These are phyloP conservation scores for Boloria euphrosyne DNA, from an alignment of 2,888 invertebrate genomes.

Conservation along the genomic window DNA sequence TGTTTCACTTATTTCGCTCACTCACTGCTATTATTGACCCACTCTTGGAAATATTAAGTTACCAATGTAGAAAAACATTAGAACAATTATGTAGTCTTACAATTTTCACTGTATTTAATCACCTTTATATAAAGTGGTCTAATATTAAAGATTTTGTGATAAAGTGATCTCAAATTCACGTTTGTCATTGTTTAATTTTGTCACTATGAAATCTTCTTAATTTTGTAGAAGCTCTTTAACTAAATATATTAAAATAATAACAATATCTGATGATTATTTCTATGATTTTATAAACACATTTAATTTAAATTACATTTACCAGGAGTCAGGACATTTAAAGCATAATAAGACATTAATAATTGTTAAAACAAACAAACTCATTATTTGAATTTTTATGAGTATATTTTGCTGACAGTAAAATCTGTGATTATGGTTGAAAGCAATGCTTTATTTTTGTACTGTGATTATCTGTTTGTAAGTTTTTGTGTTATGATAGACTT, in stretches of 20 bases:
- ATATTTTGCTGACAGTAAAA: conserved; percentile 65
- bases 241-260: no score
- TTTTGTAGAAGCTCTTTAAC: no score
- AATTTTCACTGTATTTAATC: conserved; percentile 7
- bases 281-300: background rate
- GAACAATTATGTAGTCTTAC: background rate
- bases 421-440: conserved; percentile 77
- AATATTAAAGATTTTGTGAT: conserved; percentile 45
- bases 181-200: conserved; percentile 36
- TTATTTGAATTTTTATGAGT: conserved; percentile 17
- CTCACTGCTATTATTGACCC: no score
- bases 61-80: conserved; percentile 18
- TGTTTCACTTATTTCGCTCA: background rate
- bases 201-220: background rate
- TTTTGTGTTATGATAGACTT: conserved; percentile 62
- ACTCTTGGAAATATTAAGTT: conserved; percentile 18
- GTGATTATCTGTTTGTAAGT: conserved; percentile 73
- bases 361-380: conserved; percentile 1
- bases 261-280: no score
- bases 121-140: conserved; percentile 22
- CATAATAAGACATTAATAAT: background rate
- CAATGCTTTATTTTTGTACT: conserved; percentile 81
- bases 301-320: background rate
- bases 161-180: conserved; percentile 49
- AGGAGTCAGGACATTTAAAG: background rate